These are phyloP conservation scores for Scaptomyza graminum DNA, from an alignment of 1,140 invertebrate species.

Conservation along the genomic window DNA sequence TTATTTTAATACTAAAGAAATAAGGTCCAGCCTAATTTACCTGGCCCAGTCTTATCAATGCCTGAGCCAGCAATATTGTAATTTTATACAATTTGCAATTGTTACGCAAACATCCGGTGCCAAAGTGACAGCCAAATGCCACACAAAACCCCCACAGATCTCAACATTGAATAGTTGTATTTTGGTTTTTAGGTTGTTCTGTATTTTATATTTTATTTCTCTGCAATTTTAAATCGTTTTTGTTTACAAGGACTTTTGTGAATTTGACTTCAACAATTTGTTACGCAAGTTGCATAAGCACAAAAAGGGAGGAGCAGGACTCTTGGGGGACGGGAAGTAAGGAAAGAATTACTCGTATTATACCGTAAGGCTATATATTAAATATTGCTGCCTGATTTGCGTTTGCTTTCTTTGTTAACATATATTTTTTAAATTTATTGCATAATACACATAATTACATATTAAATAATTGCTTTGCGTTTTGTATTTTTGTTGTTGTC, in stretches of 20 bases:
- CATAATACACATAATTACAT: constrained; percentile 75
- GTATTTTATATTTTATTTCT: constrained; percentile 73
- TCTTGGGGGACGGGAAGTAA: not conserved
- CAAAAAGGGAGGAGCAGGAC: constrained; percentile 13
- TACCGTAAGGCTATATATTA: constrained; percentile 24
- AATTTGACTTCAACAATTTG: constrained; percentile 14
- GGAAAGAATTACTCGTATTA: constrained; percentile 25
- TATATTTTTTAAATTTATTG: constrained; percentile 40
- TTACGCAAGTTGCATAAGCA: constrained; percentile 20
- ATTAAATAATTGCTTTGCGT: constrained; percentile 82
- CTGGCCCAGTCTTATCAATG: constrained; percentile 39
- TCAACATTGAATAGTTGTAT: not conserved
- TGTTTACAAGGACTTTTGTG: constrained; percentile 32
- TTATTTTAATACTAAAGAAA: too few species aligned
- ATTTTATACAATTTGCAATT: constrained; percentile 38
- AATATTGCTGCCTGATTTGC: constrained; percentile 35
- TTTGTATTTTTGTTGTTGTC: constrained; percentile 52
- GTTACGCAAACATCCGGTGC: constrained; percentile 4
- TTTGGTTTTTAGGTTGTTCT: constrained; percentile 59
- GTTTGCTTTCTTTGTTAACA: constrained; percentile 37
- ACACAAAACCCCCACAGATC: not conserved
- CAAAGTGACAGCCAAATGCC: not conserved
- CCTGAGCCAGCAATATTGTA: constrained; percentile 42
- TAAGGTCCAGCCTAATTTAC: constrained; percentile 48
- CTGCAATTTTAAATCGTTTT: constrained; percentile 41